A percentile compares a stretch with the other conserved stretches of the same genome.
These are phyloP conservation scores for Drosophila prolongata DNA, from an alignment of 2,888 invertebrate genomes.

Conservation along the genomic window DNA sequence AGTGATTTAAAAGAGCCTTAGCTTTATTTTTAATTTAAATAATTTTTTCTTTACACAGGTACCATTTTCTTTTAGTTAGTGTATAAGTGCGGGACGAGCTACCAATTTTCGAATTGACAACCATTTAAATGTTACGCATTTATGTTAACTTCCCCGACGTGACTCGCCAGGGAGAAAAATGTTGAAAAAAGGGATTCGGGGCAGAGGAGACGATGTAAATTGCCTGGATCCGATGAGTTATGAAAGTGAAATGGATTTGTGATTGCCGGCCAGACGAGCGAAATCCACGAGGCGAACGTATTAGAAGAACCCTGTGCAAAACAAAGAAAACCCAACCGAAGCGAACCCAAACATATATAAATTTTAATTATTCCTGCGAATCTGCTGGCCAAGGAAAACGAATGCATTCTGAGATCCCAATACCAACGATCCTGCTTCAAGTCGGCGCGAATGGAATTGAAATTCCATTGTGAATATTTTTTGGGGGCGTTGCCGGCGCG, in stretches of 20 bases:
- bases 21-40: no score
- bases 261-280: conserved; percentile 38
- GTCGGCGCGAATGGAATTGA: conserved; percentile 81
- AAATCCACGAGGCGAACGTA: conserved; percentile 2
- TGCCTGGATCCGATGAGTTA: conserved; percentile 65
- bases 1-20: no score
- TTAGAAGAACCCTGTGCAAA: conserved; percentile 9
- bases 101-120: conserved; percentile 64
- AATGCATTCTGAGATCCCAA: conserved; percentile 60
- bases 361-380: conserved; percentile 79
- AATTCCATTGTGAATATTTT: conserved; percentile 80
- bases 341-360: conserved; percentile 67
- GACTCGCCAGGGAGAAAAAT: conserved; percentile 20
- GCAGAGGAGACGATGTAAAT: conserved; percentile 61
- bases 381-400: conserved; percentile 55
- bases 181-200: not conserved
- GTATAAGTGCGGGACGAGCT: not conserved
- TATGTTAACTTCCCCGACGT: conserved; percentile 50
- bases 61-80: no score
- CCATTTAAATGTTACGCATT: conserved; percentile 53
- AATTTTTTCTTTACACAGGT: no score
- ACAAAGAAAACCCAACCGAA: conserved; percentile 30
- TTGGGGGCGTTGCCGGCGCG: conserved; percentile 83
- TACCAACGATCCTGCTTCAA: conserved; percentile 30
- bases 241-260: conserved; percentile 71